Evolutionary conservation across 2,888 invertebrate genomes (phyloP), one percentile per base, ranked within the genome.

Genomic region (Ochropleura leucogaster): DNA sequence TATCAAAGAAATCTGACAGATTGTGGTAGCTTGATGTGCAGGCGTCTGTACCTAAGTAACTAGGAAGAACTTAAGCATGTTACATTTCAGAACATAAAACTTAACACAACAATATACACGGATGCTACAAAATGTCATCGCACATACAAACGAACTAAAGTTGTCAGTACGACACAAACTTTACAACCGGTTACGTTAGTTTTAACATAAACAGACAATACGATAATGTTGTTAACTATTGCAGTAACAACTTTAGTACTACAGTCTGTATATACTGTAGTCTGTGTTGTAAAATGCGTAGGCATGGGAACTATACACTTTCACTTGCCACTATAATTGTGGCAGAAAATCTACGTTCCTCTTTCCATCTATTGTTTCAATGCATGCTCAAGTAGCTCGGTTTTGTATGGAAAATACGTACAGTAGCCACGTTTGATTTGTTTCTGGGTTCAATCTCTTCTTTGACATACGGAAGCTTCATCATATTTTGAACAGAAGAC

Each of bases 281-380:
- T 6, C 47, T 57, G 51, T 59, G 53, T 68, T 49, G 53, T 51
- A 64, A 49, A 69, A 55, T 64, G 76, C 40, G 47, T 78, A 74
- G 60, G 57, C 79, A 83, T 85, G 82, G 85, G 83, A 85, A 83
- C 63, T 65, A 1, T 47, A 10, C 46, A 74, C 83, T 85, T 80
- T 85, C 86, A 76, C 84, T 73, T 30, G 20, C 1, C 51, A 49
- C 42, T 14, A 65, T 76, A 71, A 81, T 71, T 44, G 74, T 75
- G 60, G 77, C 40, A 72, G 66, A 69, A 78, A 66, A 75, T 75
- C 30, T 63, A 64, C 7, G 30, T 40, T 55, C 8, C 6, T 47
- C 71, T 30, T 30, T 30, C 30, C 30, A 30, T 30, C 30, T 69
- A 72, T 84, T 80, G 76, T 84, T 80, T 70, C 42, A 63, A 68